These are phyloP conservation scores for Chondrilla cf. caribensis DNA, from an alignment of 37 sponge, comb jelly and placozoan species.

Conservation along the genomic window DNA sequence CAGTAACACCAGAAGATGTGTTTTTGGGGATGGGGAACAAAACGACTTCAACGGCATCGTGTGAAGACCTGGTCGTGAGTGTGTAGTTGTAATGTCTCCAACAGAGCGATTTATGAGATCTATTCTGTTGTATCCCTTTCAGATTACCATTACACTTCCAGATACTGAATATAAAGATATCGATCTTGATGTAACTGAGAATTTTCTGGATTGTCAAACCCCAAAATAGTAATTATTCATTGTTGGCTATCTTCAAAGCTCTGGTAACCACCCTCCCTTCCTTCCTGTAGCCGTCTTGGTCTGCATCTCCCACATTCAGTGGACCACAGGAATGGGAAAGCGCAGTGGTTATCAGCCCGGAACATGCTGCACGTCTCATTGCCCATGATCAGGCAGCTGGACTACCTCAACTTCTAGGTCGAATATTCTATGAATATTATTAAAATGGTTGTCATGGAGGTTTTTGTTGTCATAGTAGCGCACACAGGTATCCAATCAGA, in stretches of 20 bases:
- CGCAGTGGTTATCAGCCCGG: constrained; percentile 65
- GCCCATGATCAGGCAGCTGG: constrained; percentile 68
- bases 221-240: constrained; percentile 50
- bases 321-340: constrained; percentile 61
- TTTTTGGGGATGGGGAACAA: constrained; percentile 88
- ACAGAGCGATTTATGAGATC: too few species aligned
- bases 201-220: constrained; percentile 71
- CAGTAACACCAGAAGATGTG: constrained; percentile 82
- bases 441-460: not conserved
- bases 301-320: constrained; percentile 85
- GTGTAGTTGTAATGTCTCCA: too few species aligned
- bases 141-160: constrained; percentile 72
- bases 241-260: not conserved
- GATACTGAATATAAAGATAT: constrained; percentile 56
- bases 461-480: constrained; percentile 4
- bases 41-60: constrained; percentile 77
- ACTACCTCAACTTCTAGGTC: constrained; percentile 63
- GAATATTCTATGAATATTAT: not conserved
- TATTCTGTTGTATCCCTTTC: not conserved
- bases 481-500: not conserved
- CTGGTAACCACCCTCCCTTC: not conserved
- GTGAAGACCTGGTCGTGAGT: constrained; percentile 81
- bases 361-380: constrained; percentile 66
- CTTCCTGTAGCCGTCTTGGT: constrained; percentile 51
- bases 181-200: constrained; percentile 70